These are phyloP conservation scores for Vanessa atalanta DNA, from an alignment of 1,140 invertebrate genomes.

Conservation along the genomic window DNA sequence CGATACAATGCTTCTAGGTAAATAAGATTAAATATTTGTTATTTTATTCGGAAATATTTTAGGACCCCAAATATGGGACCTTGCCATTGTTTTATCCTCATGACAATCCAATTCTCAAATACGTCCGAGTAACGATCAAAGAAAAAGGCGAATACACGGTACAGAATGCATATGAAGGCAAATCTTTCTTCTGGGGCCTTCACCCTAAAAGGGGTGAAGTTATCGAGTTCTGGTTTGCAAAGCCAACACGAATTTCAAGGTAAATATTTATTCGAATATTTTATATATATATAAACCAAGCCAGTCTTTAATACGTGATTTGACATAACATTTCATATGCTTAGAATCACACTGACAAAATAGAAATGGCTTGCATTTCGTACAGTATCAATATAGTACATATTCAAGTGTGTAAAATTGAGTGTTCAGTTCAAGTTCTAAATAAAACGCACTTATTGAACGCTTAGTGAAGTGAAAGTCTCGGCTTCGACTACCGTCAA, in stretches of 20 bases:
- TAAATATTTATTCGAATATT: conserved; percentile 67
- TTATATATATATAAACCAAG: not conserved
- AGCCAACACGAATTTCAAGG: conserved; percentile 88
- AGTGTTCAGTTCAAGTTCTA: too few relatives aligned
- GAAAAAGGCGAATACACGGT: conserved; percentile 92
- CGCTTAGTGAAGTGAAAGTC: too few relatives aligned
- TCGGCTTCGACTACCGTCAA: too few relatives aligned
- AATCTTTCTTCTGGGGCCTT: conserved; percentile 96
- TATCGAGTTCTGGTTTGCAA: conserved; percentile 90
- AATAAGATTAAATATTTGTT: not conserved
- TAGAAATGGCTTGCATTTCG: too few relatives aligned
- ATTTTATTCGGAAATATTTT: conserved; percentile 34
- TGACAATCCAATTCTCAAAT: conserved; percentile 89
- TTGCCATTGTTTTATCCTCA: conserved; percentile 90
- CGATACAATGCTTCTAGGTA: too few relatives aligned
- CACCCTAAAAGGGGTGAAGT: conserved; percentile 91
- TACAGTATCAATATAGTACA: too few relatives aligned
- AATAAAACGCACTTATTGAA: too few relatives aligned
- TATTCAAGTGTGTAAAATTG: too few relatives aligned
- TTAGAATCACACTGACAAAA: too few relatives aligned
- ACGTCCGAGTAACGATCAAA: conserved; percentile 88
- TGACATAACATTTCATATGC: too few relatives aligned
- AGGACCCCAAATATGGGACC: conserved; percentile 97
- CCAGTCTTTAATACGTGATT: too few relatives aligned
- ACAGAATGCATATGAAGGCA: conserved; percentile 91